Evolutionary conservation across 2,888 invertebrate genomes (phyloP), one percentile per base, ranked within the genome.

Genomic region (Baronia brevicornis): DNA sequence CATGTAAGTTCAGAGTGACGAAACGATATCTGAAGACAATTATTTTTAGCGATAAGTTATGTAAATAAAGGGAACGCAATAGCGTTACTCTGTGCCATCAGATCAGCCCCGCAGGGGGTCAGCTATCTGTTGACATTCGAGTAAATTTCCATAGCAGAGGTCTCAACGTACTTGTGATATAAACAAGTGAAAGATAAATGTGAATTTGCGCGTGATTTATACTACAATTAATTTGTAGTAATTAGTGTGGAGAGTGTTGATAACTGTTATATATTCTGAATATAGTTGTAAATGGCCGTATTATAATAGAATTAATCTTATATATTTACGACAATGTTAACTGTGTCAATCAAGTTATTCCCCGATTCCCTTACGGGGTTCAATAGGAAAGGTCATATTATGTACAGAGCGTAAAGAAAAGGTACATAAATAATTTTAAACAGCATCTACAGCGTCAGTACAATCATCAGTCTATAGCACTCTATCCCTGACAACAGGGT

Each of bases 141-240:
- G 78, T 74, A 78, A 59, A 65, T 71, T 80, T 80, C 80, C 80
- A 78, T 61, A 41, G 60, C 39, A 58, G 57, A 56, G 63, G 54
- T 57, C 53, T 28, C 9, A 24, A 20, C 7, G 10, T 12, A 11
- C n/a, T 25, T 9, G 29, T 24, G 54, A 44, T 51, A 56, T 56
- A 62, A 70, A 67, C 68, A 69, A 66, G 44, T 38, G 32, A 40
- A 64, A 67, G 66, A 60, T 55, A 49, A 55, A 46, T 59, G 58
- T 52, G 55, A 57, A 57, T 57, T 59, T 52, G 58, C 54, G 39
- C 41, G 43, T 26, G 28, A 31, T 36, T 36, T 24, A 25, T 34
- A 30, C 25, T 29, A 24, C 33, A 29, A 29, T 29, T 33, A 38
- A 29, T 28, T 22, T 38, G 24, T 32, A 24, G 17, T 32, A 30